These are phyloP conservation scores for Sceloporus tristichus DNA, from an alignment of 2,113 vertebrate genomes.

Conservation along the genomic window DNA sequence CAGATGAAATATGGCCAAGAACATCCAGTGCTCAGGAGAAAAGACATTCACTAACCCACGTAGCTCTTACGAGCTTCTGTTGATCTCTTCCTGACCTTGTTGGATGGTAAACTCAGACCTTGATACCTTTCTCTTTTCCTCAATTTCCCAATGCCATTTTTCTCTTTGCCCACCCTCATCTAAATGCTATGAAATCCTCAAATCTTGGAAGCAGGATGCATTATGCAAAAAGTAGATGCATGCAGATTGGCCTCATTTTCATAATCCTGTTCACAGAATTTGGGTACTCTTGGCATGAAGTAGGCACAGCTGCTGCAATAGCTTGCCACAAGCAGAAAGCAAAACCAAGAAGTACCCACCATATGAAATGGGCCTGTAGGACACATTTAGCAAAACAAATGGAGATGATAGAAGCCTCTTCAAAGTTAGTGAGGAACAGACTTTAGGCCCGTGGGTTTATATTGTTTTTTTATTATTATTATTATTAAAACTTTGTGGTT, in stretches of 20 bases:
- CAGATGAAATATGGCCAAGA: neutral
- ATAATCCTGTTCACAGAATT: conserved; percentile 33
- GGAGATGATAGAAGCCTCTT: conserved; percentile 1
- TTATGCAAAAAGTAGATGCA: conserved; percentile 28
- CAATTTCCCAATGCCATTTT: neutral
- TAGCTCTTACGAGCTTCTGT: neutral
- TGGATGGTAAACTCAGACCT: neutral
- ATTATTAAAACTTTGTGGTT: neutral
- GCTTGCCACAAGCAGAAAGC: conserved; percentile 10
- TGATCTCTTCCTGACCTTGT: conserved; percentile 8
- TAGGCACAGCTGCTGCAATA: conserved; percentile 20
- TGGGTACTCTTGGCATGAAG: neutral
- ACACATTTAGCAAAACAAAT: conserved; percentile 7
- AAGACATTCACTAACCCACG: neutral
- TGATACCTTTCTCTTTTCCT: neutral
- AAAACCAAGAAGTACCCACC: neutral
- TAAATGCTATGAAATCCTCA: conserved; percentile 11
- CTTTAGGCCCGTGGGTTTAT: neutral
- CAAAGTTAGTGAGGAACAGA: neutral
- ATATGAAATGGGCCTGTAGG: conserved; percentile 20
- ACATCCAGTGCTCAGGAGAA: neutral
- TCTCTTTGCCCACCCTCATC: neutral
- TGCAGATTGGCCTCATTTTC: conserved; percentile 33
- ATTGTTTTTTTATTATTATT: neutral
- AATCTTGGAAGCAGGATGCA: conserved; percentile 18